Conservation (phyloP, 2,888 invertebrate species). For the Drosophila paracracens region DNA sequence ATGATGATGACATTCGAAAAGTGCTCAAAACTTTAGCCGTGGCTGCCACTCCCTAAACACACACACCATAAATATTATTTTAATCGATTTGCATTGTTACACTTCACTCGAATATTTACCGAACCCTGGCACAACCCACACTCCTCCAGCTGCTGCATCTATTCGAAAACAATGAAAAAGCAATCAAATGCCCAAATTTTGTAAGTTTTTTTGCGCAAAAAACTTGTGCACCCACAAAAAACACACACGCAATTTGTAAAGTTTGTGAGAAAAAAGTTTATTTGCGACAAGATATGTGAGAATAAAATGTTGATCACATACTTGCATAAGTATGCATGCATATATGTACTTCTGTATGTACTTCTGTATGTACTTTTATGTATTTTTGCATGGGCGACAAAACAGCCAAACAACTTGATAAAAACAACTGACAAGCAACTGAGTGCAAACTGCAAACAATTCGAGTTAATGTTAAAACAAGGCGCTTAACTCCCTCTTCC, state of each 20-base stretch:
- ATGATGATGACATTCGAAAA: conserved; percentile 6
- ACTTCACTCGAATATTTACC: conserved; percentile 23
- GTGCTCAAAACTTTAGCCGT: conserved; percentile 26
- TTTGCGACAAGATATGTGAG: conserved; percentile 40
- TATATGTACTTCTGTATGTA: neutral
- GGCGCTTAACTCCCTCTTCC: conserved; percentile 28
- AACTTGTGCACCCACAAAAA: conserved; percentile 45
- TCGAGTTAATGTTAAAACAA: conserved; percentile 71
- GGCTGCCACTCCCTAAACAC: conserved; percentile 26
- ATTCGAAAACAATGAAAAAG: conserved; percentile 77
- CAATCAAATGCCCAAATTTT: conserved; percentile 67
- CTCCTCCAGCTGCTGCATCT: conserved; percentile 43
- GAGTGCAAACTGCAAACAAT: conserved; percentile 65
- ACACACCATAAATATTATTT: conserved; percentile 68
- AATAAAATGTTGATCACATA: conserved; percentile 56
- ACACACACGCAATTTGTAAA: conserved; percentile 45
- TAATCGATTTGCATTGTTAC: conserved; percentile 67
- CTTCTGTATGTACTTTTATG: neutral
- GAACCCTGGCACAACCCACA: neutral
- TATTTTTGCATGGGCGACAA: conserved; percentile 54
- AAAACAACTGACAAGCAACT: conserved; percentile 42
- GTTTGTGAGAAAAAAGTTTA: conserved; percentile 54
- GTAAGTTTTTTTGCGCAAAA: conserved; percentile 8
- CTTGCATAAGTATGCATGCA: conserved; percentile 13
- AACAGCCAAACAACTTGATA: conserved; percentile 31